Evolutionary conservation across 2,888 invertebrate species (phyloP).

Genomic region (Cantharis rustica): DNA sequence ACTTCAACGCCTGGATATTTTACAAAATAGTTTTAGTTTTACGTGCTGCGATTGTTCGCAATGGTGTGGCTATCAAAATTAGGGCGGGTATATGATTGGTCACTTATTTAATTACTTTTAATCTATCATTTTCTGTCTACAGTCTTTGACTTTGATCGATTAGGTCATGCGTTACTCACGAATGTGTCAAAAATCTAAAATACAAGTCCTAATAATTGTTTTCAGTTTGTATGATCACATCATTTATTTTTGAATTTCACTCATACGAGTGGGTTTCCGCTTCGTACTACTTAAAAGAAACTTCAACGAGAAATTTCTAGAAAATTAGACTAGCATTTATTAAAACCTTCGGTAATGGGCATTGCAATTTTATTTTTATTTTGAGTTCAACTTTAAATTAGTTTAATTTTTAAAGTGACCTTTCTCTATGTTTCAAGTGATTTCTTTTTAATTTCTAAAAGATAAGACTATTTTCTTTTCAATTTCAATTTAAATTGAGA

Average conservation of each 20-base stretch:
- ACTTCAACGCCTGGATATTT: constrained; percentile 22
- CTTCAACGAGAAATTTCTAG: too few relatives aligned
- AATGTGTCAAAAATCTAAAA: constrained; percentile 31
- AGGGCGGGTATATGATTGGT: constrained; percentile 56
- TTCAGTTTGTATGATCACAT: not conserved
- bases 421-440: too few relatives aligned
- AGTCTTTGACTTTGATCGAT: constrained; percentile 55
- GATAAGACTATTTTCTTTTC: too few relatives aligned
- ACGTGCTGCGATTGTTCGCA: constrained; percentile 45
- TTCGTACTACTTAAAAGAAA: too few relatives aligned
- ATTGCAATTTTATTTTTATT: too few relatives aligned
- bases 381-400: too few relatives aligned
- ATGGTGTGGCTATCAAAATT: constrained; percentile 45
- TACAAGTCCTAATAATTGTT: constrained; percentile 18
- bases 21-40: constrained; percentile 15
- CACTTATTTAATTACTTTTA: constrained; percentile 56
- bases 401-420: too few relatives aligned
- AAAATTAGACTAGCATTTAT: too few relatives aligned
- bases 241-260: not conserved
- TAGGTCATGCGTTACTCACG: constrained; percentile 36
- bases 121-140: constrained; percentile 56
- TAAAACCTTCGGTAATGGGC: too few relatives aligned
- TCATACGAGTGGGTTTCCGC: not conserved
- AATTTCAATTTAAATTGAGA: too few relatives aligned
- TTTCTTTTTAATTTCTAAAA: too few relatives aligned